Evolutionary conservation across 1,140 invertebrate species (phyloP).

Genomic region (Bicyclus anynana): DNA sequence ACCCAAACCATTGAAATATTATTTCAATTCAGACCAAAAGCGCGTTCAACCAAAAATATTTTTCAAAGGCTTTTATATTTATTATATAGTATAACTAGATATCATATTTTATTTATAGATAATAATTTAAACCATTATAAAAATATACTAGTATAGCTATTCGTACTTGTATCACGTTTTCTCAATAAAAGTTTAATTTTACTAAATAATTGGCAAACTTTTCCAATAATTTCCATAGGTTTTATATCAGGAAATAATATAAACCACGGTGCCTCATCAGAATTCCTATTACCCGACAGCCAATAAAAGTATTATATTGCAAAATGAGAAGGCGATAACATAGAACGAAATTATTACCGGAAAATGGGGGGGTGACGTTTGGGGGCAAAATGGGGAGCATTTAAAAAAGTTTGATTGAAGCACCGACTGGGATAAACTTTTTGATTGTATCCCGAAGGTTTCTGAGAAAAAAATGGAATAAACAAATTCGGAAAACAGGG

Average conservation of each 20-base stretch:
- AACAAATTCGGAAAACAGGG: conserved; percentile 39
- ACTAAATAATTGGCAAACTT: not conserved
- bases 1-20: too few relatives aligned
- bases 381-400: conserved; percentile 31
- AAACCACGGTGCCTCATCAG: conserved; percentile 25
- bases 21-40: too few relatives aligned
- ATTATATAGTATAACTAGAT: too few relatives aligned
- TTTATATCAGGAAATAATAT: conserved; percentile 10
- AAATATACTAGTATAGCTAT: not conserved
- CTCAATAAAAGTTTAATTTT: not conserved
- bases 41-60: too few relatives aligned
- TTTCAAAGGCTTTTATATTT: too few relatives aligned
- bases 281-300: conserved; percentile 24
- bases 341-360: conserved; percentile 47
- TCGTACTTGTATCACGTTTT: too few relatives aligned
- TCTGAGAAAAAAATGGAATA: conserved; percentile 47
- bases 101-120: too few relatives aligned
- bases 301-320: conserved; percentile 53
- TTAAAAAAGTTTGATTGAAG: conserved; percentile 70
- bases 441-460: conserved; percentile 63
- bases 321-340: conserved; percentile 52
- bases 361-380: conserved; percentile 27
- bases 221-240: not conserved
- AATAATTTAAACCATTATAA: too few relatives aligned
- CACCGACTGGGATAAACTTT: conserved; percentile 42